These are phyloP conservation scores for Prionace glauca DNA, from an alignment of 2,797 vertebrate genomes.

Conservation along the genomic window DNA sequence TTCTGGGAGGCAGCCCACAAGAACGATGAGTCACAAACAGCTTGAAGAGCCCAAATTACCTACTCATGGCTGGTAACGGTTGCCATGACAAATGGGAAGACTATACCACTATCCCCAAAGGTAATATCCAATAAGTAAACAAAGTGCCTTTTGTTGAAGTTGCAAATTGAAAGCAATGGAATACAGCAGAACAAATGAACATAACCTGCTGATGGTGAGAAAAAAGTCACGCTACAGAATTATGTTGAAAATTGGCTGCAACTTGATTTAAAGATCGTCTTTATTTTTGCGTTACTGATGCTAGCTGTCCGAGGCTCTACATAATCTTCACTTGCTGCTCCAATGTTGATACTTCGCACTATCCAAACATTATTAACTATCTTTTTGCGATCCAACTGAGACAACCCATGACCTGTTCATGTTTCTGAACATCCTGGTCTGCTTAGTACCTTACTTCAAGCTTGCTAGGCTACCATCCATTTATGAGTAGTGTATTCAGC, in stretches of 20 bases:
- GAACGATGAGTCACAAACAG: neutral
- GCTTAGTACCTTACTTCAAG: neutral
- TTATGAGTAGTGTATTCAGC: neutral
- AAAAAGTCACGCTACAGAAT: neutral
- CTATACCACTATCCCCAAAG: conserved; percentile 3
- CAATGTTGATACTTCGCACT: neutral
- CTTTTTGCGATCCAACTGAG: neutral
- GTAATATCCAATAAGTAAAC: neutral
- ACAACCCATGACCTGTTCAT: neutral
- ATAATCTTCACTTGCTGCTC: neutral
- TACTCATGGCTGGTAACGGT: neutral
- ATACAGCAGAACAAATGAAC: conserved; percentile 1
- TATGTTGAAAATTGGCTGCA: neutral
- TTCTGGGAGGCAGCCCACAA: neutral
- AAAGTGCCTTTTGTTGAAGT: neutral
- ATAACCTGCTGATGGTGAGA: neutral
- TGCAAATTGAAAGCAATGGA: conserved; percentile 11
- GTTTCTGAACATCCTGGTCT: neutral
- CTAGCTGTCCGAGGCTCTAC: neutral
- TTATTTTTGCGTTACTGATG: neutral
- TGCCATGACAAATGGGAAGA: conserved; percentile 7
- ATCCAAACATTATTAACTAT: neutral
- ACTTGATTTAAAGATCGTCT: neutral
- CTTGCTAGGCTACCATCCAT: neutral
- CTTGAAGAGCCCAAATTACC: conserved; percentile 24